Evolutionary conservation across 1,140 invertebrate genomes (phyloP).

Genomic region (Zaprionus lachaisei): DNA sequence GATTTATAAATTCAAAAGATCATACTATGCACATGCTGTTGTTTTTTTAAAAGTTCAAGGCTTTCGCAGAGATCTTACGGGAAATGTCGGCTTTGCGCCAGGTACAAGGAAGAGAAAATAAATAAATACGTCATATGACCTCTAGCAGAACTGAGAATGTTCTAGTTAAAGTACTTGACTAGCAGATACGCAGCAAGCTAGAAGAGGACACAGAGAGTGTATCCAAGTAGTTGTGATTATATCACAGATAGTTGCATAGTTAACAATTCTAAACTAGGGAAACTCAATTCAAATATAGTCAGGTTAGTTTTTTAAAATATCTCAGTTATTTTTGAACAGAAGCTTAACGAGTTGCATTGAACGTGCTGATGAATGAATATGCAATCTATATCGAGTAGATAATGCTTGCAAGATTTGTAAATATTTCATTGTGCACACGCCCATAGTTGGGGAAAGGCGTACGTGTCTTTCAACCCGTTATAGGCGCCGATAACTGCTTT

Average conservation of each 20-base stretch:
- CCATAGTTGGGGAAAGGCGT: background rate
- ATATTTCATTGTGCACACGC: background rate
- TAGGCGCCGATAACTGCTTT: slow-evolving; percentile 2
- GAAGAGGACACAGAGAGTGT: background rate
- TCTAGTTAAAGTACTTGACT: background rate
- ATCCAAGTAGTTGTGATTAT: background rate
- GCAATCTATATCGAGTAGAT: background rate
- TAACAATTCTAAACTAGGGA: background rate
- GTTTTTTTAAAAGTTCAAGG: background rate
- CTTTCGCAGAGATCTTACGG: background rate
- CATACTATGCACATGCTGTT: background rate
- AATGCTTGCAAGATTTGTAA: background rate
- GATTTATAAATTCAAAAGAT: background rate
- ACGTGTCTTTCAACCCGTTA: background rate
- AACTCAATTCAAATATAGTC: background rate
- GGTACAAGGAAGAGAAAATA: background rate
- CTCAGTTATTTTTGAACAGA: background rate
- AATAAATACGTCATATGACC: slow-evolving; percentile 2
- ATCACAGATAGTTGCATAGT: background rate
- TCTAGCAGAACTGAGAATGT: background rate
- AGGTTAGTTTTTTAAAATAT: background rate
- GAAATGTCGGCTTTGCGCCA: background rate
- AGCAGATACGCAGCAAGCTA: background rate
- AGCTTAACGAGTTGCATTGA: background rate
- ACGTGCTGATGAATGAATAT: background rate